Base-by-base conservation (phyloP, 2,888 invertebrate species). In the Doris montereyensis region DNA sequence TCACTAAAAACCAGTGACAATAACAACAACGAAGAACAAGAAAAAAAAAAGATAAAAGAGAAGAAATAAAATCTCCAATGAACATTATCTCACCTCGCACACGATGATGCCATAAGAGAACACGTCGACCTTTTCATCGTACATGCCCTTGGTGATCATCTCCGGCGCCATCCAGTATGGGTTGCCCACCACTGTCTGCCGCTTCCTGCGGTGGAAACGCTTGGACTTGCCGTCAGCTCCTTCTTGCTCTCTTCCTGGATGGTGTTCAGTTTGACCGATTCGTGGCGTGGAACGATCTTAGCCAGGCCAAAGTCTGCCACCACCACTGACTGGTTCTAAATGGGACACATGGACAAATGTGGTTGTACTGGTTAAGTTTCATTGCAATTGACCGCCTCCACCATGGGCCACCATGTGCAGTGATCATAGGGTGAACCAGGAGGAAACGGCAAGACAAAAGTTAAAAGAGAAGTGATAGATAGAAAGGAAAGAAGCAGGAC, bases 131-230 rank as follows among this genome's bases (percentile, higher is more conserved):
- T 97, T 97, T 90, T 98, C 97, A 89, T 98, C 97, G 91, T 98
- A 98, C 84, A 96, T 96, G 88, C 96, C 96, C 26, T 97, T 97
- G 91, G 96, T 97, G 96, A 98, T 96, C 98, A 98, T 98, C 92
- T 98, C 98, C 0, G 98, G 98, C 0, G 98, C 98, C 98, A 98
- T 98, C 97, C 97, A 98, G 92, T 97, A 98, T 0, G 98, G 97
- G 93, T 97, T 97, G 0, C 98, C 98, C 0, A 98, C 98, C 34
- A 98, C 97, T 0, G 97, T 98, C 91, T 97, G 97, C 17, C 97
- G 93, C 89, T 97, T 97, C 85, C 96, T 94, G 0, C 97, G 93
- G 86, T 95, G 94, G 72, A 93, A 93, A 72, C 94, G 94, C 41
- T 81, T 78, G 60, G 72, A 79, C 34, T 93, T 73, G 94, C 94